A percentile compares a stretch with the other conserved stretches of the same genome.
phyloP scores from a whole-genome alignment of 2,113 vertebrate genomes.

The Leucosticte australis region DNA sequence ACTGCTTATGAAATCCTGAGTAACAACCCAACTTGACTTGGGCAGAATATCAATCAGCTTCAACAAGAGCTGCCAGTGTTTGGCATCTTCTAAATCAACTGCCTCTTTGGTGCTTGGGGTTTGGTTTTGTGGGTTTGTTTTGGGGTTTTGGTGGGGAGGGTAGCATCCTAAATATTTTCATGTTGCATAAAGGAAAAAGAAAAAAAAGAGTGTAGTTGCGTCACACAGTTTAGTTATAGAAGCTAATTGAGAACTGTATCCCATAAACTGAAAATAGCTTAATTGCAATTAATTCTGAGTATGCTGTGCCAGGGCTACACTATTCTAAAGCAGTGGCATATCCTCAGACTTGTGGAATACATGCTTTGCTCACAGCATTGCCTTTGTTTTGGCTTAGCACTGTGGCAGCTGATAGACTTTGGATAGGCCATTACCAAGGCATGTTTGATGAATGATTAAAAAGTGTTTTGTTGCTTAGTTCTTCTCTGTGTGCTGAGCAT shows the following conservation, averaged over 20 bases:
- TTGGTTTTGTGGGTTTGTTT: neutral
- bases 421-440: neutral
- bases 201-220: rapidly evolving
- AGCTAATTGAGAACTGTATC: neutral
- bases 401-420: neutral
- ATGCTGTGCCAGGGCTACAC: neutral
- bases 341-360: neutral
- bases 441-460: neutral
- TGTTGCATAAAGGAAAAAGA: neutral
- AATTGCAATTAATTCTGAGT: neutral
- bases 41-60: slow-evolving; percentile 32
- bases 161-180: neutral
- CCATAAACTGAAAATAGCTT: neutral
- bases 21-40: slow-evolving; percentile 5
- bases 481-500: neutral
- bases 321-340: neutral
- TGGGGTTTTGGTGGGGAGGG: rapidly evolving
- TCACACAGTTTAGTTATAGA: neutral
- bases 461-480: neutral
- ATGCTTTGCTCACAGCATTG: neutral
- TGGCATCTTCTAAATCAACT: neutral
- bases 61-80: neutral
- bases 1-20: slow-evolving; percentile 4
- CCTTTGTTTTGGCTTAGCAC: neutral
- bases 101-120: neutral